phyloP scores from a whole-genome alignment of 2,113 vertebrate genomes.

The Siniperca knerii region DNA sequence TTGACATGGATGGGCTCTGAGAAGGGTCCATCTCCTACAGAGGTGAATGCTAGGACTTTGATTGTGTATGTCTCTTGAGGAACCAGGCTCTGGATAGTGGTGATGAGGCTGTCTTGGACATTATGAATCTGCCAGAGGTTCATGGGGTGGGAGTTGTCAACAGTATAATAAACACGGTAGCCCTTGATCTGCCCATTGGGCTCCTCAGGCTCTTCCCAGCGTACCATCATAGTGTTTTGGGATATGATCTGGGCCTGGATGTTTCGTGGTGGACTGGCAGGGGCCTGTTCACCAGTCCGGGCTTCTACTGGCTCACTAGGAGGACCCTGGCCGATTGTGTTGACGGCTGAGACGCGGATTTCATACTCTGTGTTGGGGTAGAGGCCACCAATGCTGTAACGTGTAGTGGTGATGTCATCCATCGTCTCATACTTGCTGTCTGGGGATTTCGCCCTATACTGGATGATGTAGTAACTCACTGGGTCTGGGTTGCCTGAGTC shows the following conservation, averaged over 20 bases:
- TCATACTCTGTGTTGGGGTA: conserved; percentile 99
- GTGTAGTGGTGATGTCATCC: conserved; percentile 97
- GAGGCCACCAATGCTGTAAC: conserved; percentile 98
- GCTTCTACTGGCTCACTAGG: conserved; percentile 96
- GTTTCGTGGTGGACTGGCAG: conserved; percentile 93
- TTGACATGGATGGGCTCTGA: conserved; percentile 97
- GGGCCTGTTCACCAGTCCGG: conserved; percentile 95
- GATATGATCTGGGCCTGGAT: conserved; percentile 96
- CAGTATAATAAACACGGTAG: conserved; percentile 96
- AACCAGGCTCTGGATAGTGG: conserved; percentile 93
- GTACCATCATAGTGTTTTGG: conserved; percentile 95
- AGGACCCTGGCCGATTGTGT: conserved; percentile 97
- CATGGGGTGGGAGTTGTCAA: conserved; percentile 92
- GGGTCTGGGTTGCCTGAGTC: conserved; percentile 98
- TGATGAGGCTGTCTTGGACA: conserved; percentile 95
- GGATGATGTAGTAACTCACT: conserved; percentile 95
- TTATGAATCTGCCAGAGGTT: conserved; percentile 97
- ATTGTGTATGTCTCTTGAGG: conserved; percentile 95
- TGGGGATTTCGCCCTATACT: conserved; percentile 95
- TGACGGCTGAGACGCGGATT: conserved; percentile 96
- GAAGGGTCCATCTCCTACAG: conserved; percentile 96
- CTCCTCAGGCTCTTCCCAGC: conserved; percentile 98
- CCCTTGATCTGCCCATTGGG: conserved; percentile 97
- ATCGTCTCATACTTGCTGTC: conserved; percentile 96
- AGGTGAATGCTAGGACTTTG: conserved; percentile 96